Evolutionary conservation across 2,888 invertebrate species (phyloP).

Genomic region (Lypha dubia): DNA sequence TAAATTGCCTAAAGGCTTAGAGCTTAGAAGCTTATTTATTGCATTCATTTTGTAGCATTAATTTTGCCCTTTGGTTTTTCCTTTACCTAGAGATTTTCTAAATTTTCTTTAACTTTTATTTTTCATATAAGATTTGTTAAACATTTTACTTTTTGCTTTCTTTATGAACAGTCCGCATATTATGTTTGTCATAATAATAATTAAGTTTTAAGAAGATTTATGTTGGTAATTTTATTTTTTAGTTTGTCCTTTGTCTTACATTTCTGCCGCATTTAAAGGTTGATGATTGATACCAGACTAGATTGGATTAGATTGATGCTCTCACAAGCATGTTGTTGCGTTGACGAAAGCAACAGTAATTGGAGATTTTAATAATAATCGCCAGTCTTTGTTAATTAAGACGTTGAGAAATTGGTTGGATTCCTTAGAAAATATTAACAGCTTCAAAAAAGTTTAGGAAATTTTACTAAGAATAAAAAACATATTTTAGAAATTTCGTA

Average conservation of each 20-base stretch:
- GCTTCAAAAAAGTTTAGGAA: too few relatives aligned
- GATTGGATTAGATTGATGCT: too few relatives aligned
- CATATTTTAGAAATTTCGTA: too few relatives aligned
- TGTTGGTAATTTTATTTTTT: too few relatives aligned
- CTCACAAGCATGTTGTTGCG: too few relatives aligned
- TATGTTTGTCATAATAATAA: slow-evolving; percentile 28
- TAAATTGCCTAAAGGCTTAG: slow-evolving; percentile 27
- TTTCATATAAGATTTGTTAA: neutral
- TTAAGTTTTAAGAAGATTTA: slow-evolving; percentile 6
- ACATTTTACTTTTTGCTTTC: slow-evolving; percentile 1
- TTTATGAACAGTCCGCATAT: neutral
- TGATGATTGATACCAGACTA: neutral
- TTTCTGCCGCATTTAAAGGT: neutral
- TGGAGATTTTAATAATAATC: too few relatives aligned
- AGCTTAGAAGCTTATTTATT: slow-evolving; percentile 28
- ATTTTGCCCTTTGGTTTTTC: neutral
- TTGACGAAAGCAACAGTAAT: too few relatives aligned
- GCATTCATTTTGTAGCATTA: slow-evolving; percentile 3
- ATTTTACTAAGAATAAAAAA: too few relatives aligned
- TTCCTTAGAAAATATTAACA: too few relatives aligned
- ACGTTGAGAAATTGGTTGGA: too few relatives aligned
- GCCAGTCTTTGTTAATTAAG: too few relatives aligned
- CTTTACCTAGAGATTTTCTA: neutral
- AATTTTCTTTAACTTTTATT: slow-evolving; percentile 3
- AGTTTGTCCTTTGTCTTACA: neutral